phyloP scores from a whole-genome alignment of 2,888 invertebrate species.

The Agrochola lychnidis region DNA sequence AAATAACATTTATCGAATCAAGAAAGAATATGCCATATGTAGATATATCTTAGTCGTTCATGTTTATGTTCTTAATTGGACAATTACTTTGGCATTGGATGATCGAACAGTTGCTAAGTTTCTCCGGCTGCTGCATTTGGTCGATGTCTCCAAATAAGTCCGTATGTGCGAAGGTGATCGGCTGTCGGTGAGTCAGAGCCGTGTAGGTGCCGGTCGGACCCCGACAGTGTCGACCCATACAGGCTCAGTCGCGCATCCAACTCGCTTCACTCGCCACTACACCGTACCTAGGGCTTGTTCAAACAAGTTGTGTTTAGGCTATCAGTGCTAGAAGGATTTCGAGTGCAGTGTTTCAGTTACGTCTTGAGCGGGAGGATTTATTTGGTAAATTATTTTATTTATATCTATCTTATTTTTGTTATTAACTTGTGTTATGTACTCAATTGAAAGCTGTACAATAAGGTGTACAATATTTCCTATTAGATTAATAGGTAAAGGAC shows the following conservation, averaged over 20 bases:
- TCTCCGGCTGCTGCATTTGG: slow-evolving; percentile 79
- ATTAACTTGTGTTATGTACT: not conserved
- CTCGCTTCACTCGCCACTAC: slow-evolving; percentile 76
- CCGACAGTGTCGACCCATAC: slow-evolving; percentile 72
- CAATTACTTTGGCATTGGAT: slow-evolving; percentile 77
- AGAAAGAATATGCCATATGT: slow-evolving; percentile 33
- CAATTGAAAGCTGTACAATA: not conserved
- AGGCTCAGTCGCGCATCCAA: slow-evolving; percentile 80
- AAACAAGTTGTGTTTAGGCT: slow-evolving; percentile 73
- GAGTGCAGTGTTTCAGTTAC: slow-evolving; percentile 68
- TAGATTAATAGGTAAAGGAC: slow-evolving; percentile 7
- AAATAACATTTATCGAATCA: slow-evolving; percentile 28
- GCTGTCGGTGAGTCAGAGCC: slow-evolving; percentile 81
- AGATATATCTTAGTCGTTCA: slow-evolving; percentile 33
- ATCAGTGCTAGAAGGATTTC: slow-evolving; percentile 70
- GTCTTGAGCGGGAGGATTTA: slow-evolving; percentile 55
- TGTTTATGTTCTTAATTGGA: slow-evolving; percentile 61
- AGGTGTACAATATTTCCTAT: not conserved
- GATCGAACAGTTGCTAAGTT: slow-evolving; percentile 72
- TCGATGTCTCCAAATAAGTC: slow-evolving; percentile 89
- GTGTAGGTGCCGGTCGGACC: slow-evolving; percentile 82
- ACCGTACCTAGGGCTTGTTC: slow-evolving; percentile 76
- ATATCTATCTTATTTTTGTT: not conserved
- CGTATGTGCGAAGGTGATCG: slow-evolving; percentile 88
- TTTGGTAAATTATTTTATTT: slow-evolving; percentile 64